These are phyloP conservation scores for Homarus americanus DNA, from an alignment of 1,140 invertebrate species.

Conservation along the genomic window DNA sequence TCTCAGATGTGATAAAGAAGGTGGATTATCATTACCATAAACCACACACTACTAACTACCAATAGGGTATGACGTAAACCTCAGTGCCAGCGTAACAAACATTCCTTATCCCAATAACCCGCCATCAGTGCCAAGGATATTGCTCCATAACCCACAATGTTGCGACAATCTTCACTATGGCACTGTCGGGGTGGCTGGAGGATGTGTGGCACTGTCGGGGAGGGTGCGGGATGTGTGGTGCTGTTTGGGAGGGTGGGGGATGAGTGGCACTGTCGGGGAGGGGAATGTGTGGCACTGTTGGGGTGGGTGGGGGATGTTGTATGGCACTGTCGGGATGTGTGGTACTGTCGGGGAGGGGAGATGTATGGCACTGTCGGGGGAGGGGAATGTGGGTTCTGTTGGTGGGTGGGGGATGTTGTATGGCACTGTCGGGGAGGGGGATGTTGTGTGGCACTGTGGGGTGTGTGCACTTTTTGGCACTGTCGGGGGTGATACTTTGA, in stretches of 20 bases:
- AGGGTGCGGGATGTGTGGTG: neutral
- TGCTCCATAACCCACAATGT: neutral
- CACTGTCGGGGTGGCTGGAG: neutral
- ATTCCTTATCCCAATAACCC: neutral
- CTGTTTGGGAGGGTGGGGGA: no score
- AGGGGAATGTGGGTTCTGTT: neutral
- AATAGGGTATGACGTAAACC: neutral
- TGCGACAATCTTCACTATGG: neutral
- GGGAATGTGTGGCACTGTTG: neutral
- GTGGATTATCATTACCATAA: no score
- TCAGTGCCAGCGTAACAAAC: neutral
- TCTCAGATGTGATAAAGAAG: no score
- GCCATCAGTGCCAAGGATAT: neutral
- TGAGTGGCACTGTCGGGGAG: no score
- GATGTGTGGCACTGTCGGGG: neutral
- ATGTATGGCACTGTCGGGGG: neutral
- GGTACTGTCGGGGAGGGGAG: no score
- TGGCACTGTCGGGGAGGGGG: no score
- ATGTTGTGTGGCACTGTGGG: neutral
- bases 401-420: neutral
- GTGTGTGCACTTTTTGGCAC: neutral
- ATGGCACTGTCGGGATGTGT: no score
- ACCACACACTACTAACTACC: no score
- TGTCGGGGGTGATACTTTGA: neutral
- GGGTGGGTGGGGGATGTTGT: no score